Evolutionary conservation across 2,888 invertebrate genomes (phyloP), one percentile per base, ranked within the genome.

Genomic region (Phlogophora meticulosa): DNA sequence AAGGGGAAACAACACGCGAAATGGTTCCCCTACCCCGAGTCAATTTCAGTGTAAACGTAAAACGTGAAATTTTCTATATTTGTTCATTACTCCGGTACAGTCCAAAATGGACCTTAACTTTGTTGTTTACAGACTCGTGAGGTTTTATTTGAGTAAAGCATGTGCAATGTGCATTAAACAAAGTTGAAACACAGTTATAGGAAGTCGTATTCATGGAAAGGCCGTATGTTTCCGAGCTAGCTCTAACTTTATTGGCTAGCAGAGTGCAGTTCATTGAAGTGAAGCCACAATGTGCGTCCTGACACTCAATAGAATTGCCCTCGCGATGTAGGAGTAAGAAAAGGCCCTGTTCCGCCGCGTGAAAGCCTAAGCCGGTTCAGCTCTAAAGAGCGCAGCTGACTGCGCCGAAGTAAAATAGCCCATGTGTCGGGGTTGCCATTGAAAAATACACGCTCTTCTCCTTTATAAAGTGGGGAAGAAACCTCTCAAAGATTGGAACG

Each of bases 321-420:
- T 75, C 79, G 78, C 80, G 80, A 85, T 85, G 81, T 76, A 63
- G 80, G 84, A 85, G 85, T 83, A 88, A 89, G 90, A 90, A 91
- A 90, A 89, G 88, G 88, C 87, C 81, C 84, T 86, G 89, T 90
- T 91, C 85, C 85, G 83, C 74, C 81, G 87, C 85, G 85, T 90
- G 88, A 91, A 92, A 91, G 91, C 89, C 86, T 88, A 85, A 89
- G 88, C 85, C 87, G 86, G 87, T 89, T 88, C 86, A 85, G 80
- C 80, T 86, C 78, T 88, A 84, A 85, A 88, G 86, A 87, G 85
- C 71, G 70, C 74, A 82, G 79, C 77, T 82, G 61, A 80, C 78
- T 78, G 78, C 77, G 78, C 72, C 74, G 70, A 76, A 82, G 78
- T 85, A 85, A 88, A 90, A 88, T 82, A 85, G 85, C 85, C 72